A percentile compares a stretch with the other conserved stretches of the same genome.
These are phyloP conservation scores for Scarus forsteni DNA, from an alignment of 2,797 vertebrate species.

Conservation along the genomic window DNA sequence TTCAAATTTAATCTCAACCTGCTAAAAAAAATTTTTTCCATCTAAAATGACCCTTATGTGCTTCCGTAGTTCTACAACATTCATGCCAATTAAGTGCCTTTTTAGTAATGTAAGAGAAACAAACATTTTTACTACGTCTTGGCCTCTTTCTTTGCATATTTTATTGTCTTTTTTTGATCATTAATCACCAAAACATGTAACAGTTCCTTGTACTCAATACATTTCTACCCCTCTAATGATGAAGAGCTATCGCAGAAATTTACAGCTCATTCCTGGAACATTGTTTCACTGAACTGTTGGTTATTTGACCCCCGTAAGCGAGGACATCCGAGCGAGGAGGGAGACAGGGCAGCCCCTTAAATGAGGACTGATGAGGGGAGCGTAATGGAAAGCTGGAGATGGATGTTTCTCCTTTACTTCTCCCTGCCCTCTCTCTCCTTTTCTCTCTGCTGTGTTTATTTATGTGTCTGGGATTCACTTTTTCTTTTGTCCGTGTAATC, in stretches of 20 bases:
- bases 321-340: slow-evolving; percentile 16
- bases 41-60: no score
- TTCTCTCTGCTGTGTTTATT: slow-evolving; percentile 43
- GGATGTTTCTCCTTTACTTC: slow-evolving; percentile 62
- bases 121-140: no score
- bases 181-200: no score
- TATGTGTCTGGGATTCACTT: slow-evolving; percentile 29
- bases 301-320: slow-evolving; percentile 54
- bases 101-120: no score
- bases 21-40: no score
- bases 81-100: no score
- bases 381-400: slow-evolving; percentile 71
- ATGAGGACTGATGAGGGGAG: slow-evolving; percentile 72
- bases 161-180: no score
- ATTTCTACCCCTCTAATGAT: neutral
- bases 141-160: no score
- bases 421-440: slow-evolving; percentile 32
- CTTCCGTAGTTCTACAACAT: no score
- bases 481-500: slow-evolving; percentile 7
- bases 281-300: slow-evolving; percentile 29
- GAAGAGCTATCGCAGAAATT: slow-evolving; percentile 10
- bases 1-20: no score
- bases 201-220: no score
- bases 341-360: slow-evolving; percentile 32
- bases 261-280: slow-evolving; percentile 23